Percentiles rank a stretch among this genome's conserved stretches.
Evolutionary conservation across 2,888 invertebrate genomes (phyloP).

Genomic region (Nasonia oneida): DNA sequence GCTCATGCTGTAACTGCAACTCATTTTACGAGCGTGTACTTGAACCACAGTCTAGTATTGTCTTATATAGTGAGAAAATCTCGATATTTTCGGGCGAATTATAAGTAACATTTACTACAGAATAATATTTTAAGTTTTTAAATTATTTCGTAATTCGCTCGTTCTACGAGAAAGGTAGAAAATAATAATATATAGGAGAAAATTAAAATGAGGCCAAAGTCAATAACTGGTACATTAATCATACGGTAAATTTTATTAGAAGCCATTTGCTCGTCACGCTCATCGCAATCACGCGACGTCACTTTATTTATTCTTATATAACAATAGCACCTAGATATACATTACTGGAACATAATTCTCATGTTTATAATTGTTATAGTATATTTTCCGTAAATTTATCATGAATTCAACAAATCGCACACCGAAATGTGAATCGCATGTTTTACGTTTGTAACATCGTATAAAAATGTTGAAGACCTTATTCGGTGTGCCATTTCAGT

Average conservation of each 20-base stretch:
- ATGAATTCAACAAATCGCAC: constrained; percentile 28
- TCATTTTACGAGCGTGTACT: too few relatives aligned
- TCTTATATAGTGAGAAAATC: too few relatives aligned
- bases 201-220: constrained; percentile 40
- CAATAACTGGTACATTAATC: constrained; percentile 45
- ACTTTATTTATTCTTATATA: constrained; percentile 40
- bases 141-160: background rate
- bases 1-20: too few relatives aligned
- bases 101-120: too few relatives aligned
- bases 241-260: constrained; percentile 45
- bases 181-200: background rate
- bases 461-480: constrained; percentile 48
- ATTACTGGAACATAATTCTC: background rate
- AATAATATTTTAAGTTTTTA: background rate
- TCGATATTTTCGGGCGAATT: too few relatives aligned
- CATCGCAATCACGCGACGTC: constrained; percentile 38
- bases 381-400: constrained; percentile 12
- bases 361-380: constrained; percentile 19
- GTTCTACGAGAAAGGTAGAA: background rate
- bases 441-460: constrained; percentile 36
- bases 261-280: constrained; percentile 48
- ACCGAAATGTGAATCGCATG: constrained; percentile 20
- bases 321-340: constrained; percentile 21
- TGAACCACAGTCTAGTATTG: too few relatives aligned
- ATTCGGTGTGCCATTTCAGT: constrained; percentile 45